Evolutionary conservation across 2,888 invertebrate genomes (phyloP).

Genomic region (Clitarchus hookeri): DNA sequence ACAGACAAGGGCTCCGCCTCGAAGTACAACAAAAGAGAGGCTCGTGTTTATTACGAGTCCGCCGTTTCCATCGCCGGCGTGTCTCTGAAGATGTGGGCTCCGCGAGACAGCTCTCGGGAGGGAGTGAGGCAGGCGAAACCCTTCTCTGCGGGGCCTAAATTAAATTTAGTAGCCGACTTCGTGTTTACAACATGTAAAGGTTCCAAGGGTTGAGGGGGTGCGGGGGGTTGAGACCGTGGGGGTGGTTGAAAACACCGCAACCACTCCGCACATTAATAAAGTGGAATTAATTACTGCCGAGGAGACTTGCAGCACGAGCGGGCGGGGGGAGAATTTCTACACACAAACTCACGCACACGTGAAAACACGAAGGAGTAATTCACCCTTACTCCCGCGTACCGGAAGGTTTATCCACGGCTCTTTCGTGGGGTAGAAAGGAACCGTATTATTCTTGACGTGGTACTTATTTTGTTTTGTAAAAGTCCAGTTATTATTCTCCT

Average conservation of each 20-base stretch:
- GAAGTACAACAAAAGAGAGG: not conserved
- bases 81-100: not conserved
- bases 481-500: too few species aligned
- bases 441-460: too few species aligned
- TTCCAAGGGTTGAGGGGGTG: not conserved
- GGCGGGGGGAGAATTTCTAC: not conserved
- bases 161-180: constrained; percentile 1
- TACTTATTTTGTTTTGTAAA: too few species aligned
- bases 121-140: not conserved
- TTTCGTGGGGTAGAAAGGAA: not conserved
- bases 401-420: not conserved
- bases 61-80: too few species aligned
- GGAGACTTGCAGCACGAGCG: not conserved
- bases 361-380: constrained; percentile 8
- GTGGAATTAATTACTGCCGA: constrained; percentile 14
- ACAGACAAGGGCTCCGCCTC: not conserved
- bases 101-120: not conserved
- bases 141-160: not conserved
- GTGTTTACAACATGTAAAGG: not conserved
- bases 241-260: not conserved
- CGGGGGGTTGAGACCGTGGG: not conserved
- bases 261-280: constrained; percentile 14
- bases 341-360: not conserved
- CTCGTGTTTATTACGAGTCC: too few species aligned
- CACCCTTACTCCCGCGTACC: not conserved